Evolutionary conservation across 2,888 invertebrate genomes (phyloP).

Genomic region (Ectemnius continuus): DNA sequence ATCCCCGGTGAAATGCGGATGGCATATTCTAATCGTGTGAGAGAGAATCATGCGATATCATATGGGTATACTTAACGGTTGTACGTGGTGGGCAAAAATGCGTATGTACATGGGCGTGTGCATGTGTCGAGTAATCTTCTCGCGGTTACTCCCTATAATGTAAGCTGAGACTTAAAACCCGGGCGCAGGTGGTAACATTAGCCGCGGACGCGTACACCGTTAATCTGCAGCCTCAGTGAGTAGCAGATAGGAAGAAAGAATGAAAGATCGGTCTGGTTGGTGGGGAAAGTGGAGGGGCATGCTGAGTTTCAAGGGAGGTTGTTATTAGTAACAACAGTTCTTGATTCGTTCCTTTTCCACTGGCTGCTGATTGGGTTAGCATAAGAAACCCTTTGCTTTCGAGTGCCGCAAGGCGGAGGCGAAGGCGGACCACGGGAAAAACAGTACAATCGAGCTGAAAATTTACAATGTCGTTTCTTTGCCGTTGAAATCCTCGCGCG

Average conservation of each 20-base stretch:
- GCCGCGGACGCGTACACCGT: not conserved
- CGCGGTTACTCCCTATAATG: not conserved
- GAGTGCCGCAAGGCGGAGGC: not conserved
- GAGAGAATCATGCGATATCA: too few species aligned
- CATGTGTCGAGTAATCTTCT: not conserved
- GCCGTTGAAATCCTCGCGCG: constrained; percentile 9
- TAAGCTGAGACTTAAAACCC: constrained; percentile 2
- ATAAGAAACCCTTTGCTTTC: not conserved
- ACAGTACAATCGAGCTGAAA: constrained; percentile 24
- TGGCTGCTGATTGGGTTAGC: not conserved
- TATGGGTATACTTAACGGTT: too few species aligned
- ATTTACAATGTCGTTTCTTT: constrained; percentile 30
- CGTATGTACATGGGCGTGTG: too few species aligned
- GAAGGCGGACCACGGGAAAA: constrained; percentile 3
- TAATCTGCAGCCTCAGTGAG: not conserved
- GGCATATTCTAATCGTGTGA: too few species aligned
- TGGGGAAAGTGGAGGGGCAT: not conserved
- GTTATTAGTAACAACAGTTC: not conserved
- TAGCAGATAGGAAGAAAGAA: too few species aligned
- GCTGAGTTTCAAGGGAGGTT: not conserved
- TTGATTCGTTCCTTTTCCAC: not conserved
- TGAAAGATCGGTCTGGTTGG: not conserved
- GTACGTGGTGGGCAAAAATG: too few species aligned
- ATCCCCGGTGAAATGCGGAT: too few species aligned
- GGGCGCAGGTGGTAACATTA: constrained; percentile 6